These are phyloP conservation scores for Drosophila auraria DNA, from an alignment of 1,140 invertebrate species.

Conservation along the genomic window DNA sequence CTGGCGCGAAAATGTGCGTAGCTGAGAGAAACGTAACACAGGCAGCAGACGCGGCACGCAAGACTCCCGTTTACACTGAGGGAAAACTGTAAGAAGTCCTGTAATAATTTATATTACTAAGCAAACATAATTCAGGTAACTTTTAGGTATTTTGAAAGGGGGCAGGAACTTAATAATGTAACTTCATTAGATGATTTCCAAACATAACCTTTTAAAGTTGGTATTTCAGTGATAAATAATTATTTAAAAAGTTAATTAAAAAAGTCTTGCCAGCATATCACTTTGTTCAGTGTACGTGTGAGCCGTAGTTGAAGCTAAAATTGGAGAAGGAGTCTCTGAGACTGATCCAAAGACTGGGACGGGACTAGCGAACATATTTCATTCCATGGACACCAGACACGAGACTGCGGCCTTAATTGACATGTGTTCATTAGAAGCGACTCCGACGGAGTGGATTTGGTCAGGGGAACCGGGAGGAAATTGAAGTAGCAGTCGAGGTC, in stretches of 20 bases:
- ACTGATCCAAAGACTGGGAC: constrained; percentile 33
- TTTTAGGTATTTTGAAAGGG: too few species aligned
- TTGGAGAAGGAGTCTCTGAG: constrained; percentile 38
- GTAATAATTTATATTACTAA: too few species aligned
- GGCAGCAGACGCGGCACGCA: constrained; percentile 53
- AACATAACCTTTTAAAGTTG: too few species aligned
- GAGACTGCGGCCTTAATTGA: constrained; percentile 66
- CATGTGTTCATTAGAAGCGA: constrained; percentile 75
- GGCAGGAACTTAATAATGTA: too few species aligned
- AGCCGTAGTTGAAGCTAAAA: constrained; percentile 15
- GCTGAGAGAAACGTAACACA: constrained; percentile 60
- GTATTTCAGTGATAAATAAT: too few species aligned
- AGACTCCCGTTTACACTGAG: constrained; percentile 5
- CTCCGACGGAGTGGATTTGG: constrained; percentile 26
- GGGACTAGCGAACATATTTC: constrained; percentile 42
- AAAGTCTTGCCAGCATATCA: background rate
- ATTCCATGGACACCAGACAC: constrained; percentile 52
- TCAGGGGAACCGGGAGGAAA: background rate
- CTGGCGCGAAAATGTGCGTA: constrained; percentile 55
- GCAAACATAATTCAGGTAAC: too few species aligned
- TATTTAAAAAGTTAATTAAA: too few species aligned
- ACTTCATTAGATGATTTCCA: too few species aligned
- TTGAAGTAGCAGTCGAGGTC: background rate
- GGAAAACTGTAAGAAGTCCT: background rate
- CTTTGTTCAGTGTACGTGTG: constrained; percentile 4